Conservation (phyloP, 2,797 vertebrate genomes). For the Hypotaenidia philippensis region DNA sequence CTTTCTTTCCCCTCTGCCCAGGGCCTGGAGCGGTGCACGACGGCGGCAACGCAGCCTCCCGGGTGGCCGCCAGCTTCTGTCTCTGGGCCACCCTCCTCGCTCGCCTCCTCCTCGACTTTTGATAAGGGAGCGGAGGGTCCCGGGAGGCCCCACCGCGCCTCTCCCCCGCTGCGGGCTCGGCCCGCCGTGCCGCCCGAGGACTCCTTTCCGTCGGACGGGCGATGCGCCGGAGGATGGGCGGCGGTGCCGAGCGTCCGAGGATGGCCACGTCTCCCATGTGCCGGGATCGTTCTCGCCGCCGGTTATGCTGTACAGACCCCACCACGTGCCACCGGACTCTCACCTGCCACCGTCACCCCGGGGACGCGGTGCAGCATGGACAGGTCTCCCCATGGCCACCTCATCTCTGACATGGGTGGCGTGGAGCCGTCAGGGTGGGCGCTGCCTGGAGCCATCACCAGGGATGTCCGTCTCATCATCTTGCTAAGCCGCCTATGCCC, state of each 20-base stretch:
- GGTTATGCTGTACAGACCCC: conserved; percentile 67
- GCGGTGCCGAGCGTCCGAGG: conserved; percentile 21
- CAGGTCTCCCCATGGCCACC: background rate
- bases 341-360: background rate
- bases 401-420: background rate
- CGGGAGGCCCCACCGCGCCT: conserved; percentile 75
- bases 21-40: conserved; percentile 95
- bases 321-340: conserved; percentile 39
- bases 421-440: background rate
- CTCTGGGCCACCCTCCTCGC: conserved; percentile 87
- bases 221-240: conserved; percentile 36
- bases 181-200: conserved; percentile 70
- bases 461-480: conserved; percentile 1
- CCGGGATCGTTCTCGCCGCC: conserved; percentile 44
- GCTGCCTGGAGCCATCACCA: background rate
- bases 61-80: conserved; percentile 85
- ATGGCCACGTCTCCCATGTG: conserved; percentile 45
- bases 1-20: conserved; percentile 61
- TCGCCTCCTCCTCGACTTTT: conserved; percentile 92
- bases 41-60: conserved; percentile 86
- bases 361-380: background rate
- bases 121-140: conserved; percentile 85
- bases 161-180: conserved; percentile 83
- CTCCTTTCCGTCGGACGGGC: conserved; percentile 26
- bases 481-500: conserved; percentile 38